These are phyloP conservation scores for Oxyteleia sp. DNA, from an alignment of 2,888 invertebrate species.

Conservation along the genomic window DNA sequence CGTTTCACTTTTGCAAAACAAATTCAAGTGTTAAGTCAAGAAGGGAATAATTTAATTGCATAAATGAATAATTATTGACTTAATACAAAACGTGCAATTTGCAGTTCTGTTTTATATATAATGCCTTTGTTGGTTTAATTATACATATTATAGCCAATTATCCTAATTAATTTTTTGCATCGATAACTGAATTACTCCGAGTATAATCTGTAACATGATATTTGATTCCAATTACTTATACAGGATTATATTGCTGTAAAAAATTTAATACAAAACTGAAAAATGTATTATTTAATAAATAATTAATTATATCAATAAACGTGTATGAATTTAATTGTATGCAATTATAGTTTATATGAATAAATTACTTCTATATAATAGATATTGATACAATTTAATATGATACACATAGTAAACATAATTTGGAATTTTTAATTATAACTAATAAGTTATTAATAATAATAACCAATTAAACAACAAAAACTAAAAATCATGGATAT, in stretches of 20 bases:
- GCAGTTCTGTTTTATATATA: neutral
- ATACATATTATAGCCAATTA: neutral
- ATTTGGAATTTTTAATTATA: too few species aligned
- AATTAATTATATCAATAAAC: neutral
- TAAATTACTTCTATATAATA: too few species aligned
- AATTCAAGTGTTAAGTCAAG: constrained; percentile 1
- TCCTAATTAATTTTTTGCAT: constrained; percentile 1
- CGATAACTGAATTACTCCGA: neutral
- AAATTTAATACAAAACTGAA: too few species aligned
- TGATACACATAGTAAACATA: too few species aligned
- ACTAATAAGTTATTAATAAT: too few species aligned
- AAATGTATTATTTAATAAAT: too few species aligned
- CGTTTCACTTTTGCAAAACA: neutral
- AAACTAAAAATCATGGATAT: too few species aligned
- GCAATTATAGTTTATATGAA: too few species aligned
- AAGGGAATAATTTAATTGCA: neutral
- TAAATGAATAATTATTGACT: constrained; percentile 2
- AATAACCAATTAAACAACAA: too few species aligned
- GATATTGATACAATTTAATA: too few species aligned
- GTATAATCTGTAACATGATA: neutral
- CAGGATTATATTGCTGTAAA: neutral
- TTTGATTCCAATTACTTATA: neutral
- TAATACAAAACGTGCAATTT: constrained; percentile 5
- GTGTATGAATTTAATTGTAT: constrained; percentile 1
- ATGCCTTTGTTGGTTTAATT: neutral